Percentiles rank a stretch among this genome's conserved stretches.
Evolutionary conservation across 2,888 invertebrate species (phyloP).

Genomic region (Apodemia hepburni): DNA sequence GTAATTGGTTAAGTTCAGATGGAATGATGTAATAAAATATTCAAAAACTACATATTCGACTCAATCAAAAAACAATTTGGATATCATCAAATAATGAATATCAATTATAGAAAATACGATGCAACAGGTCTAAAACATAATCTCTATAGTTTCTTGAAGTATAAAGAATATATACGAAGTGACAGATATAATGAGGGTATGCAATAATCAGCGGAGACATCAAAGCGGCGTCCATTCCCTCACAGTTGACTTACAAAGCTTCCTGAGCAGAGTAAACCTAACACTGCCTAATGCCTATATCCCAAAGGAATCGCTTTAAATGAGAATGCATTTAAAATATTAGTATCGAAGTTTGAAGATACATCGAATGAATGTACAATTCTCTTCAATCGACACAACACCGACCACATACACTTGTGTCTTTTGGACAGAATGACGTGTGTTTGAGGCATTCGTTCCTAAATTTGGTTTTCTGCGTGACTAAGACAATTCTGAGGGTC

Average conservation of each 20-base stretch:
- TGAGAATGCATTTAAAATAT: conserved; percentile 31
- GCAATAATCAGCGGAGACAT: neutral
- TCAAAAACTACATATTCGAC: too few species aligned
- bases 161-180: neutral
- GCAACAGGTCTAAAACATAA: neutral
- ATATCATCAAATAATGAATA: neutral
- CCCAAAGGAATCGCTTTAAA: conserved; percentile 28
- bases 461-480: conserved; percentile 27
- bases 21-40: too few species aligned
- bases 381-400: conserved; percentile 30
- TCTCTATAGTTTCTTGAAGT: neutral
- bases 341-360: conserved; percentile 16
- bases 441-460: conserved; percentile 37
- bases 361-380: conserved; percentile 30
- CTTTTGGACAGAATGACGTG: conserved; percentile 27
- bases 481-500: conserved; percentile 37
- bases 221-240: conserved; percentile 14
- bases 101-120: neutral
- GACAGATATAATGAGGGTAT: neutral
- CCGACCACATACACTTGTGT: conserved; percentile 27
- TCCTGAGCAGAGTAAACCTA: conserved; percentile 28
- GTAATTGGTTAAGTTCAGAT: neutral
- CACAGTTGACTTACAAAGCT: conserved; percentile 21
- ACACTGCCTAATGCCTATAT: conserved; percentile 32
- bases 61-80: too few species aligned